phyloP scores from a whole-genome alignment of 2,888 invertebrate genomes.

The Agrochola lota region DNA sequence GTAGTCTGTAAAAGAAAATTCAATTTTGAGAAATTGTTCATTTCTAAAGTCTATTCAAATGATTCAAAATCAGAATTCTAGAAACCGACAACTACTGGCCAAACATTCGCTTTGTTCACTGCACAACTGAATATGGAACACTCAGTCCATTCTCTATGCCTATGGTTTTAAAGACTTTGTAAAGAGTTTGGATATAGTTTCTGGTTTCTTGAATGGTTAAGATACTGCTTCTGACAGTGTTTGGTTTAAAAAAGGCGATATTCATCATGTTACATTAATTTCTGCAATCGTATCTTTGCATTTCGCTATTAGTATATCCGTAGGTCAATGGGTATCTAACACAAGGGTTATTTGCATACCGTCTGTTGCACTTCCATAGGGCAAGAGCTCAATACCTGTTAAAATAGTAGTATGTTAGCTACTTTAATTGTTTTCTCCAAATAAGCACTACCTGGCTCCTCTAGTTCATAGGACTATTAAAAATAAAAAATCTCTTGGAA shows the following conservation, averaged over 20 bases:
- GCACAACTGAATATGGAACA: no score
- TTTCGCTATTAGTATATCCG: background rate
- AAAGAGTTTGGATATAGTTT: background rate
- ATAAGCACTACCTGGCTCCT: background rate
- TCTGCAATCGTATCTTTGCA: background rate
- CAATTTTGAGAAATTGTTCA: no score
- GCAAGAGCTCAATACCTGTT: background rate
- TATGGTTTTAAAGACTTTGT: background rate
- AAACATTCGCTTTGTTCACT: no score
- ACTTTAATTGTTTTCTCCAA: background rate
- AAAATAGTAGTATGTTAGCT: background rate
- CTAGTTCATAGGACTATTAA: background rate
- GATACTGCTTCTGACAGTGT: background rate
- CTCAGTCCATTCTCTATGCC: no score
- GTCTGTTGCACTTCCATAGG: constrained; percentile 12
- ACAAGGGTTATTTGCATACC: constrained; percentile 1
- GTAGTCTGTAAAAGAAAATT: no score
- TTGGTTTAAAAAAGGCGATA: background rate
- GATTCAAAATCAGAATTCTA: no score
- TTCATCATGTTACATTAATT: background rate
- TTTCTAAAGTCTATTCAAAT: no score
- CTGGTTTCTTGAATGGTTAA: background rate
- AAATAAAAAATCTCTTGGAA: background rate
- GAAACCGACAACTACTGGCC: no score
- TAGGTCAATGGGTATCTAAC: background rate